phyloP scores from a whole-genome alignment of 2,113 vertebrate genomes.

The Xiphias gladius region DNA sequence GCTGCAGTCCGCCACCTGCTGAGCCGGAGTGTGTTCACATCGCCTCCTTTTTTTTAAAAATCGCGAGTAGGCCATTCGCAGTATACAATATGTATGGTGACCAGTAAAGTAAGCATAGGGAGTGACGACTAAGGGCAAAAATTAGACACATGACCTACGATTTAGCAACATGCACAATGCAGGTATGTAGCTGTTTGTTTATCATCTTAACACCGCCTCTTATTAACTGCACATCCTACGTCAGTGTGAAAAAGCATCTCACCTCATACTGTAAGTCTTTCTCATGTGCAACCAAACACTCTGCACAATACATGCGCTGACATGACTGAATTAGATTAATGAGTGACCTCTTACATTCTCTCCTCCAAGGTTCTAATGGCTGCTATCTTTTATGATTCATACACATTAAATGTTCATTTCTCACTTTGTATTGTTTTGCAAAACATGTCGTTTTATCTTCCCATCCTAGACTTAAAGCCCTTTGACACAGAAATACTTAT shows the following conservation, averaged over 20 bases:
- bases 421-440: not conserved
- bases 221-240: too few relatives aligned
- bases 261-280: not conserved
- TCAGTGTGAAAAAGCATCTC: too few relatives aligned
- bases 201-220: too few relatives aligned
- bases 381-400: not conserved
- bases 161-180: too few relatives aligned
- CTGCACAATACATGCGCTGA: too few relatives aligned
- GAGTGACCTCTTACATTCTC: too few relatives aligned
- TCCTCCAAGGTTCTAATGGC: too few relatives aligned
- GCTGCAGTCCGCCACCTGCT: constrained; percentile 38
- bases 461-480: not conserved
- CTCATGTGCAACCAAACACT: too few relatives aligned
- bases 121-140: not conserved
- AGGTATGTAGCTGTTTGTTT: not conserved
- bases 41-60: too few relatives aligned
- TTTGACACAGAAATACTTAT: not conserved
- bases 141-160: too few relatives aligned
- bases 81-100: not conserved
- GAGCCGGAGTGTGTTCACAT: constrained; percentile 19
- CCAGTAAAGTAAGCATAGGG: not conserved
- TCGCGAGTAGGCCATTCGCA: not conserved
- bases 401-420: not conserved
- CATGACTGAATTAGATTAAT: too few relatives aligned
- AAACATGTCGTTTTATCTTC: not conserved